Base-by-base conservation (phyloP, 2,888 invertebrate genomes). In the Drosophila antonietae region DNA sequence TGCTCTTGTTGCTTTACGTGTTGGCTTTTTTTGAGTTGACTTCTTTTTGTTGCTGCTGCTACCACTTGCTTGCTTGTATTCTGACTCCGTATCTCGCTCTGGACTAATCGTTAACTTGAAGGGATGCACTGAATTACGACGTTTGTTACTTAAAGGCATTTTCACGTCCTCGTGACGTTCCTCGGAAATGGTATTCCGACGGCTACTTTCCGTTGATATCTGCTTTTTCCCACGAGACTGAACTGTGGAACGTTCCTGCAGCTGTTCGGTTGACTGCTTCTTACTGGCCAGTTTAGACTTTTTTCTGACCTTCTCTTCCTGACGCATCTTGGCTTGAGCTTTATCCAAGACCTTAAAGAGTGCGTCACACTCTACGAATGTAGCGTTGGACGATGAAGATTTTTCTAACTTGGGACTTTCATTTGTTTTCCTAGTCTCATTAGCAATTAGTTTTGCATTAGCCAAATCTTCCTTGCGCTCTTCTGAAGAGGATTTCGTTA, bases 301-400 rank as follows among this genome's bases (percentile, higher is more conserved):
- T 49, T 78, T 83, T 14, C 78, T 80, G 49, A 49, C 58, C 67
- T 81, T 81, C 52, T 85, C 83, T 12, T 83, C 81, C n/a, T 72
- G 47, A 0, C 78, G 66, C 39, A 71, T 28, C 58, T 78, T 75
- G 1, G 71, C 78, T 4, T 68, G 57, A 3, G 78, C 83, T 39
- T 67, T 72, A 15, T 84, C 81, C 68, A 85, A 51, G 6, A 72
- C 80, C 58, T 83, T 83, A n/a, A 84, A 85, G 51, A 85, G 53
- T 10, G 75, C 83, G 70, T 84, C 83, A 44, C 80, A 75, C 31
- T 83, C 83, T 0, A 78, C 65, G 3, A 83, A 35, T 6, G 62
- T 6, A n/a, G 60, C 18, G 18, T 35, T 43, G 33, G 56, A 57
- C 3, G 33, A 10, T 0, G 43, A 20, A n/a, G 69, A 41, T 10